Conservation (phyloP, 2,797 vertebrate genomes). For the Leptoclinus maculatus region DNA sequence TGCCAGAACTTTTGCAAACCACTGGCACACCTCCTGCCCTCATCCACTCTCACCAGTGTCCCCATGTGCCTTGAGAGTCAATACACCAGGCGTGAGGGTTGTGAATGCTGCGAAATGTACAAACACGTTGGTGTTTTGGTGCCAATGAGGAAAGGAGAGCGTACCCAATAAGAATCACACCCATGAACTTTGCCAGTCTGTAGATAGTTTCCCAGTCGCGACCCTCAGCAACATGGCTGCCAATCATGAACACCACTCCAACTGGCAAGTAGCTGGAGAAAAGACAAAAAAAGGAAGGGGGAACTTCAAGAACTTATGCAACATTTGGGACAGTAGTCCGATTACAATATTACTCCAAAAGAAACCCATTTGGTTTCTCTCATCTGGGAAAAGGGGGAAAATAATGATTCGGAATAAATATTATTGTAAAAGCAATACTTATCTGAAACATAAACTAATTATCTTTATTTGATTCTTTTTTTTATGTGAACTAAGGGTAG, state of each 20-base stretch:
- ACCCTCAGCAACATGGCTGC: background rate
- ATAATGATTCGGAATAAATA: too few species aligned
- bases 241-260: constrained; percentile 2
- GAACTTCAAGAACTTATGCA: too few species aligned
- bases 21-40: background rate
- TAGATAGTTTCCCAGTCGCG: background rate
- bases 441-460: too few species aligned
- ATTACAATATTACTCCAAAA: background rate
- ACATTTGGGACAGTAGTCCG: background rate
- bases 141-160: background rate
- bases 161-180: background rate
- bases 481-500: too few species aligned
- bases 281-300: background rate
- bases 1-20: too few species aligned
- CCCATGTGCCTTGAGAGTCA: too few species aligned
- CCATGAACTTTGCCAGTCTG: background rate
- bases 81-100: too few species aligned
- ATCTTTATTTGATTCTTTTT: too few species aligned
- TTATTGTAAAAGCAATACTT: too few species aligned
- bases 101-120: background rate
- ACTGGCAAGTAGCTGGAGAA: background rate
- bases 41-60: background rate
- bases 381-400: too few species aligned
- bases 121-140: background rate
- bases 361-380: too few species aligned